phyloP scores from a whole-genome alignment of 35 echinoderm and acorn worm genomes.

The Ophiothrix spiculata region DNA sequence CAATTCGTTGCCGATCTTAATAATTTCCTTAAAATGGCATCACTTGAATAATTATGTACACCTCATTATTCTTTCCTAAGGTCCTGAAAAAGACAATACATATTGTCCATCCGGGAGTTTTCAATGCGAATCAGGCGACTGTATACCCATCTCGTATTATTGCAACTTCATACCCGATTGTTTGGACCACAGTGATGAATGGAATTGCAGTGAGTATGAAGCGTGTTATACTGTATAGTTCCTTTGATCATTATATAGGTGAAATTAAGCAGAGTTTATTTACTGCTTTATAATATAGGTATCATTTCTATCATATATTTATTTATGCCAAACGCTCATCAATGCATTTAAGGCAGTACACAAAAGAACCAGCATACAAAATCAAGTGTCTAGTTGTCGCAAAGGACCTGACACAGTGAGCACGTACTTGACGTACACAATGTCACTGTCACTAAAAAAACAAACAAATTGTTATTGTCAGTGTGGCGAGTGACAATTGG shows the following conservation, averaged over 20 bases:
- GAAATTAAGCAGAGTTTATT: not conserved
- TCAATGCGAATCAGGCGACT: conserved; percentile 33
- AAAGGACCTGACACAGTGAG: no score
- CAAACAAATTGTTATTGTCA: no score
- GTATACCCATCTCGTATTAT: conserved; percentile 61
- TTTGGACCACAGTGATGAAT: conserved; percentile 69
- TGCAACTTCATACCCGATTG: conserved; percentile 84
- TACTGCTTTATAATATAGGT: not conserved
- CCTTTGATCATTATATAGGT: not conserved
- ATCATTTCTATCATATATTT: not conserved
- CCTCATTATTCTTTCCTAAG: not conserved
- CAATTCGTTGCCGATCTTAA: no score
- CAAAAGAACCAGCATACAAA: not conserved
- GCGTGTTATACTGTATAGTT: not conserved
- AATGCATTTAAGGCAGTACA: not conserved
- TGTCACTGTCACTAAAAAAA: no score
- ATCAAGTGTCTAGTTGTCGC: not conserved
- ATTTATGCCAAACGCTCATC: no score
- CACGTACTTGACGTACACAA: no score
- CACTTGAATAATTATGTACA: no score
- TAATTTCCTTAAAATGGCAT: no score
- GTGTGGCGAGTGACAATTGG: no score
- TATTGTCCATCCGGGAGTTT: not conserved
- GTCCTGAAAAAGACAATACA: not conserved
- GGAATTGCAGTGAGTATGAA: conserved; percentile 60